Base-by-base conservation (phyloP, 1,140 invertebrate genomes). In the Hesperophylax magnus region DNA sequence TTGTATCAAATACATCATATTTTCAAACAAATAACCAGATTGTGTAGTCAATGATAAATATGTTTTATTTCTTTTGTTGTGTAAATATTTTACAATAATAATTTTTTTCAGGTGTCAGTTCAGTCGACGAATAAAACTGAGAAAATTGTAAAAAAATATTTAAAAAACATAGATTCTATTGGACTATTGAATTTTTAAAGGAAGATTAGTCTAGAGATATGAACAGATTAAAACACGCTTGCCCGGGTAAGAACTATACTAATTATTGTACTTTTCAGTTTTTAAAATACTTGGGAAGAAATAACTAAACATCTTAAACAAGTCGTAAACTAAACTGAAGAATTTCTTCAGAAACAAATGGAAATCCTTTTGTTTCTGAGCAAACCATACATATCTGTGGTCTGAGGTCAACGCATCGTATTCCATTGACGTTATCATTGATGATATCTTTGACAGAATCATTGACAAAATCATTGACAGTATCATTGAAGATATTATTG, bases 21-120 rank as follows among this genome's bases (percentile, higher is more conserved):
- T 39, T 39, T 8, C 31, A 14, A 67, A 27, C 24, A 34, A 67
- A 17, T 18, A 69, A 72, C 47, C 69, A 72, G 20, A 54, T 53
- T 11, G 39, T 22, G 53, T 80, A 80, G 78, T 39, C 34, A 72
- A 52, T 72, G 72, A 72, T 79, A 74, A 75, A 79, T 74, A 17
- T 63, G 14, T 75, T 80, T 74, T 79, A 69, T 79, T 72, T 79
- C 78, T 79, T 54, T 54, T 75, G 78, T 80, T 80, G 71, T 80
- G 78, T 80, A 80, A 20, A 80, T 80, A 80, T 18, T 79, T 39
- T 47, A 79, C 52, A 72, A 39, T 72, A 60, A 72, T 79, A 34
- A 75, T 52, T 53, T 75, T 80, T 75, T 80, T 80, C 78, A 65
- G 61, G 67, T 72, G 47, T 72, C 54, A 31, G 67, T 61, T 67